Base-by-base conservation (phyloP, 1,140 invertebrate genomes). In the Ectropis grisescens region DNA sequence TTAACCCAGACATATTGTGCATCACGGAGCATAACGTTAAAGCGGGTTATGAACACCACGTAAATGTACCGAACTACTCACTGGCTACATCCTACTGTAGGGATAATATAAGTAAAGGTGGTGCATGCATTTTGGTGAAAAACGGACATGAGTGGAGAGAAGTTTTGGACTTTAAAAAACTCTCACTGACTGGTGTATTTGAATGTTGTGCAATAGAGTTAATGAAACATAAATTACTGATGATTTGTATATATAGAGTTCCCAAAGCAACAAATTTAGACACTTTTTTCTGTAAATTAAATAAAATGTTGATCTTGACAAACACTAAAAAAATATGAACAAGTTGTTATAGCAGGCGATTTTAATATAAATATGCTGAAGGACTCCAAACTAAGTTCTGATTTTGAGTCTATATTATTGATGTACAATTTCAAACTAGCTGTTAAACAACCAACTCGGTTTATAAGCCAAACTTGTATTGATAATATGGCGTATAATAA, bases 141-240 rank as follows among this genome's bases (percentile, higher is more conserved):
- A 34, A 41, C 0, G 22, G 29, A 3, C 16, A 31, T 16, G 11
- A 30, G 34, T 43, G 10, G 5, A 44, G 11, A n/a, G 38, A 35
- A 14, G 9, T 50, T 8, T 10, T n/a, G 8, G 22, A 42, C 30
- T 16, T 41, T 7, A 24, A 24, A n/a, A 19, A 34, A 9, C 7
- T 37, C 3, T 29, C 29, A 6, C 1, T 30, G 1, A 1, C 13
- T 16, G 14, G 19, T 11, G 6, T 27, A 6, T 37, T 46, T 13
- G 48, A 51, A 36, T 42, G 32, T 8, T 51, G 42, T 33, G 48
- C 39, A n/a, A 28, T 51, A 8, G 35, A 51, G 26, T 11, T 51
- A 12, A 23, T 13, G 2, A 8, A 40, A 0, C 9, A 30, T 15
- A 37, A 46, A 5, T 33, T 42, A 9, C 23, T 43, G 30, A 15